phyloP scores from a whole-genome alignment of 2,113 vertebrate species.

The Periophthalmodon schlosseri region DNA sequence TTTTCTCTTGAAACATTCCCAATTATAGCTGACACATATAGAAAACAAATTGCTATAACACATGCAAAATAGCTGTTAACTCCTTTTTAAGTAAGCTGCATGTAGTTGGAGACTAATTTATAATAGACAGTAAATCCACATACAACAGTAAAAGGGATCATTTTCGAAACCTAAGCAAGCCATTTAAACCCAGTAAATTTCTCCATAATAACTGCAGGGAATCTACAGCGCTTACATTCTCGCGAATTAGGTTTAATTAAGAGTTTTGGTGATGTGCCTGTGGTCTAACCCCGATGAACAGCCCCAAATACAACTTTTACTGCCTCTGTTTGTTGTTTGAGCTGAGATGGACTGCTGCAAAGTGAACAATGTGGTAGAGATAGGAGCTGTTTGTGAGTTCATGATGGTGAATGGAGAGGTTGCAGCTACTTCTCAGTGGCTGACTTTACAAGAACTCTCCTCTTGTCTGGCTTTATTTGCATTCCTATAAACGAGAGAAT shows the following conservation, averaged over 20 bases:
- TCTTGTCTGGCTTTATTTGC: conserved; percentile 1
- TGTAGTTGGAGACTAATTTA: neutral
- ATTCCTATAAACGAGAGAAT: conserved; percentile 3
- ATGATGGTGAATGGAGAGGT: conserved; percentile 10
- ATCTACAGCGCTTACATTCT: conserved; percentile 43
- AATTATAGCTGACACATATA: neutral
- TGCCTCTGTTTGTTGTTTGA: conserved; percentile 14
- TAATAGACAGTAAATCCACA: neutral
- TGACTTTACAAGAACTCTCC: neutral
- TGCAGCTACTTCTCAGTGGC: conserved; percentile 20
- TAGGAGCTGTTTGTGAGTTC: conserved; percentile 16
- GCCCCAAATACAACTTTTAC: conserved; percentile 37
- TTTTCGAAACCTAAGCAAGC: neutral
- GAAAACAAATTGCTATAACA: neutral
- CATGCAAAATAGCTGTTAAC: neutral
- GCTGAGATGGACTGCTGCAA: neutral
- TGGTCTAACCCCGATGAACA: conserved; percentile 48
- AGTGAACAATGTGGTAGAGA: neutral
- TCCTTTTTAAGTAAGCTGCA: neutral
- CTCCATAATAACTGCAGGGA: conserved; percentile 22
- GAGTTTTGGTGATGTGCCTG: conserved; percentile 52
- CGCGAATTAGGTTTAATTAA: conserved; percentile 50
- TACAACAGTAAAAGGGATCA: neutral
- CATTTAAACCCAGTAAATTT: conserved; percentile 16
- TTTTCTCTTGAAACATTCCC: neutral